These are phyloP conservation scores for Hyles vespertilio DNA, from an alignment of 1,140 invertebrate genomes.

Conservation along the genomic window DNA sequence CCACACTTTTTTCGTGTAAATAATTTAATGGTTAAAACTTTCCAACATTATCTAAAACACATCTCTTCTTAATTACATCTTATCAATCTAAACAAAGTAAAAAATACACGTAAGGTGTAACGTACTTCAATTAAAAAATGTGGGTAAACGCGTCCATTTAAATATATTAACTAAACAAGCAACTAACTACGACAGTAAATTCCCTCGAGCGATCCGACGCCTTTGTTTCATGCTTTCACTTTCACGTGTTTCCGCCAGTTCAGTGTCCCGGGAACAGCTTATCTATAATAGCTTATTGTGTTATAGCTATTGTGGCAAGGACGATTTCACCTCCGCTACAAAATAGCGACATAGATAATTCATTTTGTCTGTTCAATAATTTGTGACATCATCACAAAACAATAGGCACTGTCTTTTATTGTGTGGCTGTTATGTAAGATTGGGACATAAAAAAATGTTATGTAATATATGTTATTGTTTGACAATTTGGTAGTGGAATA, in stretches of 20 bases:
- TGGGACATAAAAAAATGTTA: not conserved
- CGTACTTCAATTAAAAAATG: too few species aligned
- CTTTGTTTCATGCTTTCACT: slow-evolving; percentile 47
- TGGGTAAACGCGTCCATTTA: too few species aligned
- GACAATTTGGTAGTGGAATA: too few species aligned
- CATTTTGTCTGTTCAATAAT: slow-evolving; percentile 18
- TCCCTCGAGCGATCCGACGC: not conserved
- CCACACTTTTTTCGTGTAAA: too few species aligned
- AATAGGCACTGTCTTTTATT: slow-evolving; percentile 9
- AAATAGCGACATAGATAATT: slow-evolving; percentile 21
- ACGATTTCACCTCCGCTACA: slow-evolving; percentile 46
- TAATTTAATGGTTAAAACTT: too few species aligned
- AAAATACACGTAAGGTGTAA: too few species aligned
- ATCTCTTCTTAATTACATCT: too few species aligned
- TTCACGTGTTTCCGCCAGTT: slow-evolving; percentile 45
- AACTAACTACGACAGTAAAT: too few species aligned
- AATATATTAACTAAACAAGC: too few species aligned
- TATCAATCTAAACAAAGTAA: too few species aligned
- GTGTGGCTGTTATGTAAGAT: not conserved
- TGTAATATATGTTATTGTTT: too few species aligned
- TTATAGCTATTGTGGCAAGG: slow-evolving; percentile 42
- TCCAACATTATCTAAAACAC: too few species aligned
- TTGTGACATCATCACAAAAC: slow-evolving; percentile 34
- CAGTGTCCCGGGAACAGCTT: slow-evolving; percentile 26
- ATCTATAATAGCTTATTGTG: slow-evolving; percentile 53